phyloP scores from a whole-genome alignment of 2,113 vertebrate species.

The Rhombomys opimus region DNA sequence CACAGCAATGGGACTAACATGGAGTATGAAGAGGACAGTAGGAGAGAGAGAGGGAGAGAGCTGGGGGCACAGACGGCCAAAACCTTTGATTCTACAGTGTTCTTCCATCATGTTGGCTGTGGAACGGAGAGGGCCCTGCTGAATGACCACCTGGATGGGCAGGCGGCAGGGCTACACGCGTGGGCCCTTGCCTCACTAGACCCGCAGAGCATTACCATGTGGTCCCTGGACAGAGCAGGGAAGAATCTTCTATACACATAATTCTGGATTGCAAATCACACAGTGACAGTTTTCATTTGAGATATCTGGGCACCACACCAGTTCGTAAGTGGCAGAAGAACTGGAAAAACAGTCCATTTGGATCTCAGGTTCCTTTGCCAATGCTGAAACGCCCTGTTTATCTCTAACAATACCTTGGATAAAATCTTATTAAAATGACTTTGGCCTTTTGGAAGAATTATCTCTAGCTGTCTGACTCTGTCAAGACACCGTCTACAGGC shows the following conservation, averaged over 20 bases:
- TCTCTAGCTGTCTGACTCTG: neutral
- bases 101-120: neutral
- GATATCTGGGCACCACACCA: neutral
- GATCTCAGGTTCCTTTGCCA: neutral
- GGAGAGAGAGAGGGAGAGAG: neutral
- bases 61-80: neutral
- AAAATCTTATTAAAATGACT: neutral
- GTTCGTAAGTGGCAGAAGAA: neutral
- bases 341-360: neutral
- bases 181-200: neutral
- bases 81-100: neutral
- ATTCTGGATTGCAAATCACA: neutral
- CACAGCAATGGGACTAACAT: neutral
- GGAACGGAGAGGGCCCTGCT: neutral
- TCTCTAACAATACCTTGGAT: neutral
- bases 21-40: neutral
- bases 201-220: rapidly evolving
- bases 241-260: neutral
- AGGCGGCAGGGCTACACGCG: neutral
- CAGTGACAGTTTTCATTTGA: neutral
- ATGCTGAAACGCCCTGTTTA: neutral
- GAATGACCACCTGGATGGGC: neutral
- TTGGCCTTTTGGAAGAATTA: neutral
- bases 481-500: neutral
- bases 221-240: neutral